phyloP scores from a whole-genome alignment of 2,888 invertebrate species.

The Phasia obesa region DNA sequence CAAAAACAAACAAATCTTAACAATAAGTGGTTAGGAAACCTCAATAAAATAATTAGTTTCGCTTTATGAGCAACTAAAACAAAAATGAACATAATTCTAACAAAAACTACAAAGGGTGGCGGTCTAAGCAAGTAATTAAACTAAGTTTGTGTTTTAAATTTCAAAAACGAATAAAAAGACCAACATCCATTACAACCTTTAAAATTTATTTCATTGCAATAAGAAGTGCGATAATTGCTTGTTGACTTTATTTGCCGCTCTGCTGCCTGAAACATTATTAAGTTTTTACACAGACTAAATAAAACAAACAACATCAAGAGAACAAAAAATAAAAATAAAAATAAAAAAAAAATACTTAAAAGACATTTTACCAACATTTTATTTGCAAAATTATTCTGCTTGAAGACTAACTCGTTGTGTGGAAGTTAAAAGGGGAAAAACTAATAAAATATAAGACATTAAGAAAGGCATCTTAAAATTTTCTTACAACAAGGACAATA shows the following conservation, averaged over 20 bases:
- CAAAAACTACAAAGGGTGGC: no score
- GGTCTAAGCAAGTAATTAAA: no score
- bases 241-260: constrained; percentile 73
- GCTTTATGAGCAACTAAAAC: no score
- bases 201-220: constrained; percentile 1
- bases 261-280: constrained; percentile 63
- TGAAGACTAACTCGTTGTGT: background rate
- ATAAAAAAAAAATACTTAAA: background rate
- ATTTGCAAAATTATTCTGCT: constrained; percentile 7
- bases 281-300: constrained; percentile 25
- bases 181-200: background rate
- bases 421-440: background rate
- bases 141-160: background rate
- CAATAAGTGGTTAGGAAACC: no score
- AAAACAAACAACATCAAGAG: constrained; percentile 30
- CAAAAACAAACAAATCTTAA: no score
- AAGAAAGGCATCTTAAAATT: constrained; percentile 49
- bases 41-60: no score
- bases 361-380: constrained; percentile 30
- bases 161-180: background rate
- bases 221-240: constrained; percentile 73
- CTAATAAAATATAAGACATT: constrained; percentile 25
- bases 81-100: no score
- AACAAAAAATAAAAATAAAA: constrained; percentile 1
- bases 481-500: constrained; percentile 41